A percentile compares a stretch with the other conserved stretches of the same genome.
phyloP scores from a whole-genome alignment of 2,888 invertebrate genomes.

The Drosophila limbata region DNA sequence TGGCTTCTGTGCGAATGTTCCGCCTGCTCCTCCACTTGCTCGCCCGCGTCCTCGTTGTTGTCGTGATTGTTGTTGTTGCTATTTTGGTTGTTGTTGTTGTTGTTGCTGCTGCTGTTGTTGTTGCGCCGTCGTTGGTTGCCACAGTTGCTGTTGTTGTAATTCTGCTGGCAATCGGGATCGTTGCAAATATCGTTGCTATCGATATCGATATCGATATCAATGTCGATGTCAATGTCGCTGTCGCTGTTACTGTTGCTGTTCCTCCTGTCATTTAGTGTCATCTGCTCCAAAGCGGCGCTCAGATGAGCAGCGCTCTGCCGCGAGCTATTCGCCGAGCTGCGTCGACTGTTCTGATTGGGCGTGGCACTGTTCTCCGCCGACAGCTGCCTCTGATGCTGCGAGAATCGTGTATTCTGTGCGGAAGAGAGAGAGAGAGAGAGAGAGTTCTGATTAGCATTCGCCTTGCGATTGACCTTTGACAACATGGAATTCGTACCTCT shows the following conservation, averaged over 20 bases:
- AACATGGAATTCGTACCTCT: conserved; percentile 86
- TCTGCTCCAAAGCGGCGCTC: conserved; percentile 76
- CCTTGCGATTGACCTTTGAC: neutral
- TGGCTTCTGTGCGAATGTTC: conserved; percentile 11
- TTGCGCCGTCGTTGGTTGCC: conserved; percentile 40
- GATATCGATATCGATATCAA: conserved; percentile 50
- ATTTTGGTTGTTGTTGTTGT: conserved; percentile 57
- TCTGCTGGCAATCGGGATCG: conserved; percentile 82
- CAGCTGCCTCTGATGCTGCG: conserved; percentile 79
- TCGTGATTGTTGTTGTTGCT: conserved; percentile 58
- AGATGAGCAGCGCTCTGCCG: conserved; percentile 72
- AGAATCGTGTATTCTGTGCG: conserved; percentile 80
- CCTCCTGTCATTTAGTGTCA: conserved; percentile 63
- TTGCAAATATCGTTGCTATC: conserved; percentile 73
- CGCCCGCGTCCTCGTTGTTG: conserved; percentile 42
- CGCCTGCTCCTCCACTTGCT: conserved; percentile 1
- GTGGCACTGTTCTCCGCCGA: conserved; percentile 73
- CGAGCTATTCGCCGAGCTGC: conserved; percentile 75
- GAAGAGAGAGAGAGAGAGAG: neutral
- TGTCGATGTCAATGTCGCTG: conserved; percentile 59
- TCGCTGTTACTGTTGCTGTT: conserved; percentile 56
- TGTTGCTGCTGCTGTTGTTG: conserved; percentile 60
- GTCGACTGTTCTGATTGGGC: conserved; percentile 68
- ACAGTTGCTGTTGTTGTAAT: conserved; percentile 58
- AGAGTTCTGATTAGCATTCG: conserved; percentile 11